Evolutionary conservation across 2,113 vertebrate species (phyloP), one percentile per base, ranked within the genome.

Genomic region (Melanocharis versteri): DNA sequence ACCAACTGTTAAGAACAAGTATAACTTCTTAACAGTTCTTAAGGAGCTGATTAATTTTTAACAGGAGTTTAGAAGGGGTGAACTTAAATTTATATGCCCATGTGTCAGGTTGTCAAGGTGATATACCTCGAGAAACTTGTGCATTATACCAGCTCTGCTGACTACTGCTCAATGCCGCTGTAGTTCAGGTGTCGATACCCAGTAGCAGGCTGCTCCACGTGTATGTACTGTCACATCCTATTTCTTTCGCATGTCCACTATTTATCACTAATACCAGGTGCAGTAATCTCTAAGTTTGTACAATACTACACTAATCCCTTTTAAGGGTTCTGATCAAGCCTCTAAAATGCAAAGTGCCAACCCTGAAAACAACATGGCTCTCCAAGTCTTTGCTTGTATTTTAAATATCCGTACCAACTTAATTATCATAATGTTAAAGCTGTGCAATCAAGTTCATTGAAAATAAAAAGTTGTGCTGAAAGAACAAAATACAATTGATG

Each of bases 401-500:
- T 82, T 48, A 91, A 94, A 94, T 10, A 66, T 15, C 44, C 13
- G 0, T 75, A 79, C 51, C 42, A 86, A 72, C 40, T 57, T 90
- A 60, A 93, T 83, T 87, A 95, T 50, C 76, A 53, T 76, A 61
- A 75, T 39, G 75, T 40, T 83, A 91, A 94, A 83, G 89, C 84
- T 90, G 27, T 21, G 48, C 73, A 68, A 83, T 95, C 48, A 83
- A 76, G 50, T 87, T 94, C 94, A 83, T 75, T 69, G 70, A 73
- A 89, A 57, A 87, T 54, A 79, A 95, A 95, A 90, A 79, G 15
- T 42, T 35, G 8, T 70, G 76, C 31, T 89, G 84, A 71, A 78
- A 78, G 61, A 95, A 96, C 76, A 97, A 96, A 97, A 90, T 76
- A 90, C 92, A 96, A 97, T 37, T 64, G 87, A 97, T 81, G 69